Evolutionary conservation across 2,113 vertebrate species (phyloP), one percentile per base, ranked within the genome.

Genomic region (Trochalopteron elliotii): DNA sequence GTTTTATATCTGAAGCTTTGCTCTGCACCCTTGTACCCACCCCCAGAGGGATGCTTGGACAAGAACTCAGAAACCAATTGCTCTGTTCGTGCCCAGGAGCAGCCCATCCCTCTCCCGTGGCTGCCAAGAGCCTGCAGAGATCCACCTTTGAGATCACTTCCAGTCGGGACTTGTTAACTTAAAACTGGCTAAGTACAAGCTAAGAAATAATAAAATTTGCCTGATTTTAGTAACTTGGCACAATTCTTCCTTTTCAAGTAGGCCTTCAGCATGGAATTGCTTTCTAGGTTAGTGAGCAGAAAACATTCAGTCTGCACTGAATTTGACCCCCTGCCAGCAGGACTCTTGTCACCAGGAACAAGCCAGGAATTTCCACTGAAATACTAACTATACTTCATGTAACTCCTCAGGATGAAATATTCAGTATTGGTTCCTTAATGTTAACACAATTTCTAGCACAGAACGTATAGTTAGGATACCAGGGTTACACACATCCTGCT

Each of bases 91-190:
- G 15, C 4, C 33, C 10, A 19, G 17, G 23, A 70, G 33, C 42
- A 70, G 40, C 70, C 35, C 19, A n/a, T 22, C 30, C 14, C 7
- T 12, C 68, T 40, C 25, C 50, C 5, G 13, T 11, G 27, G 35
- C 24, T n/a, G 24, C 17, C 37, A 76, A 59, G 13, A 44, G 20
- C 17, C 76, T 90, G 50, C 37, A 65, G 55, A 90, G 60, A 65
- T 49, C 21, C 67, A 83, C 13, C 10, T 83, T 60, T 35, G 40
- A 37, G 22, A 81, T 25, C 47, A 28, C 31, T 15, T 59, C 28
- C 42, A 40, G 57, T 5, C 0, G 0, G 20, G 37, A 44, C 28
- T 27, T 39, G 19, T 56, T 65, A 77, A 49, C 15, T n/a, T 71
- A 42, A 24, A 92, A 69, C 24, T 49, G n/a, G 3, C 47, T 55